A percentile compares a stretch with the other conserved stretches of the same genome.
These are phyloP conservation scores for Corythornis leucogaster DNA, from an alignment of 2,797 vertebrate species.

Conservation along the genomic window DNA sequence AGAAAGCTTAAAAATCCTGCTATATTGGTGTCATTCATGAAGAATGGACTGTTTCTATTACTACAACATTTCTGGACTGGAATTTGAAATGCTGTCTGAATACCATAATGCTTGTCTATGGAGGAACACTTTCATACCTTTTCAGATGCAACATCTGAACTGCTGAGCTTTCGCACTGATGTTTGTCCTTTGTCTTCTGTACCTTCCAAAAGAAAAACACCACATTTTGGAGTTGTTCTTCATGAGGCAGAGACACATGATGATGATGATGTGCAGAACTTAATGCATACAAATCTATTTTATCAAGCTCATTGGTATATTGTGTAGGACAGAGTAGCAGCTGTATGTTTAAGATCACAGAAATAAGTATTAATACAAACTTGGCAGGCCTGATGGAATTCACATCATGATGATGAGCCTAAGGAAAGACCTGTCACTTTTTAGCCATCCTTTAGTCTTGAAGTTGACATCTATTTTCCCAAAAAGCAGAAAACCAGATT, in stretches of 20 bases:
- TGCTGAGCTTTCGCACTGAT: constrained; percentile 70
- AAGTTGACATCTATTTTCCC: not conserved
- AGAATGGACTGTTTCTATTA: not conserved
- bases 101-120: not conserved
- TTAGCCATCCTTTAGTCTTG: not conserved
- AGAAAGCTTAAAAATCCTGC: not conserved
- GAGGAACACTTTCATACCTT: constrained; percentile 71
- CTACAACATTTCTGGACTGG: not conserved
- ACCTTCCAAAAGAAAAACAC: constrained; percentile 71
- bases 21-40: not conserved
- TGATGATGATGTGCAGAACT: not conserved
- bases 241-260: not conserved
- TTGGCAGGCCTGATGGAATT: not conserved
- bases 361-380: not conserved
- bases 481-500: not conserved
- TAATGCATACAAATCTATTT: not conserved
- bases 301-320: not conserved
- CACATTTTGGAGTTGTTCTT: not conserved
- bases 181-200: constrained; percentile 78
- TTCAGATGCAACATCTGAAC: constrained; percentile 76
- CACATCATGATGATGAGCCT: not conserved
- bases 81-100: not conserved
- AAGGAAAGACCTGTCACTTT: not conserved
- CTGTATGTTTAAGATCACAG: not conserved
- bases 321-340: not conserved